Evolutionary conservation across 1,140 invertebrate species (phyloP), one percentile per base, ranked within the genome.

Genomic region (Camponotus vicinus): DNA sequence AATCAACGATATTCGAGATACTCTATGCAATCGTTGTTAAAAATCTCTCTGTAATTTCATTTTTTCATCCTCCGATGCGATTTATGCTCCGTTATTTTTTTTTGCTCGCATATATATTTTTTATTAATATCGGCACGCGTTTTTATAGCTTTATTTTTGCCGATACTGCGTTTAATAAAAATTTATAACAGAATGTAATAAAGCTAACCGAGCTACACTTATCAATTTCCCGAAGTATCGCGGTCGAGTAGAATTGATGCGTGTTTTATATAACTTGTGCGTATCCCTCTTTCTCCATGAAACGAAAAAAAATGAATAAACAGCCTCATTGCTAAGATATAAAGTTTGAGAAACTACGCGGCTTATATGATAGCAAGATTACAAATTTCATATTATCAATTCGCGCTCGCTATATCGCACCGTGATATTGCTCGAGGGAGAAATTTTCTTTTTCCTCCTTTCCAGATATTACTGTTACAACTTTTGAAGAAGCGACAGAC

Each of bases 371-470:
- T 70, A 9, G 21, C 21, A 37, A 52, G 67, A 83, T 73, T 49
- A 73, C 40, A 61, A 73, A 83, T 83, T 73, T 61, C 55, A 61
- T 75, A 83, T 83, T 61, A 82, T 82, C 67, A 73, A 82, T 82
- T 82, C 55, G 78, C 66, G 52, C 63, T 78, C 32, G 77, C 77
- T 55, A 57, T 52, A 52, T 52, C 49, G 21, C 9, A 9, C 18
- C 40, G 45, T n/a, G 75, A 78, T 80, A 67, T 21, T 13, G 11
- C 66, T 57, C 37, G 49, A 52, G 49, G 15, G 11, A 11, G 37
- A 9, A 71, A 57, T 57, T 80, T 71, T n/a, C 66, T 57, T 32
- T 42, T 32, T 57, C 42, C n/a, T 15, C 15, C 66, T 27, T 27
- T 27, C 49, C 21, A 34, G 49, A 40, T 70, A 32, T 80, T 71